These are phyloP conservation scores for Drosophila equinoxialis DNA, from an alignment of 1,140 invertebrate species.

Conservation along the genomic window DNA sequence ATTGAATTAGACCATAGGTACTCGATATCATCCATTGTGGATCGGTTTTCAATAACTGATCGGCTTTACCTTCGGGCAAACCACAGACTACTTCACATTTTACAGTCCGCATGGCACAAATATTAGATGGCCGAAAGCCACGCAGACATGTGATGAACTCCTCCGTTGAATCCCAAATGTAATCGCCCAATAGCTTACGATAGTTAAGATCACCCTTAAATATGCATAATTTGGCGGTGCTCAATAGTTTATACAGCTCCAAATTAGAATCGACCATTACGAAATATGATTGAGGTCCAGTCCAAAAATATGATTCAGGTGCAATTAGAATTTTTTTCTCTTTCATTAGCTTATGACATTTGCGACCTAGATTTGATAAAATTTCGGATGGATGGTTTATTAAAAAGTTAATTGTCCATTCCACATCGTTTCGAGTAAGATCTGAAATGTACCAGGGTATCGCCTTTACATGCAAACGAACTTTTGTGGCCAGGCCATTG, in stretches of 20 bases:
- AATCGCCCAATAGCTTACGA: conserved; percentile 95
- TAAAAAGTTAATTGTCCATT: conserved; percentile 86
- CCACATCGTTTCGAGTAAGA: conserved; percentile 89
- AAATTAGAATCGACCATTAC: conserved; percentile 89
- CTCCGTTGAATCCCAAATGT: conserved; percentile 90
- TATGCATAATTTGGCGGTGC: conserved; percentile 88
- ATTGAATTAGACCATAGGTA: conserved; percentile 88
- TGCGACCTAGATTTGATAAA: conserved; percentile 83
- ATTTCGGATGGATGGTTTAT: conserved; percentile 64
- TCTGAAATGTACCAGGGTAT: conserved; percentile 99
- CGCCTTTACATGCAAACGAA: conserved; percentile 94
- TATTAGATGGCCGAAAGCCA: conserved; percentile 92
- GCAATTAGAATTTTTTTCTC: conserved; percentile 83
- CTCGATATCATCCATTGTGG: conserved; percentile 94
- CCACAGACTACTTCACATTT: conserved; percentile 96
- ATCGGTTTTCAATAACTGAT: conserved; percentile 85
- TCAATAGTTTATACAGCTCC: conserved; percentile 89
- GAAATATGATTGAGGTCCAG: conserved; percentile 89
- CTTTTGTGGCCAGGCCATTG: conserved; percentile 87
- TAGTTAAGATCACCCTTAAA: conserved; percentile 99
- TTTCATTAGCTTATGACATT: conserved; percentile 85
- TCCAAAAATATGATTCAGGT: conserved; percentile 91
- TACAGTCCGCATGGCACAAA: conserved; percentile 92
- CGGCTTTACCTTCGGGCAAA: conserved; percentile 86
- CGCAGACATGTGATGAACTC: conserved; percentile 88